Conservation (phyloP, 2,113 vertebrate genomes). For the Strix aluco region DNA sequence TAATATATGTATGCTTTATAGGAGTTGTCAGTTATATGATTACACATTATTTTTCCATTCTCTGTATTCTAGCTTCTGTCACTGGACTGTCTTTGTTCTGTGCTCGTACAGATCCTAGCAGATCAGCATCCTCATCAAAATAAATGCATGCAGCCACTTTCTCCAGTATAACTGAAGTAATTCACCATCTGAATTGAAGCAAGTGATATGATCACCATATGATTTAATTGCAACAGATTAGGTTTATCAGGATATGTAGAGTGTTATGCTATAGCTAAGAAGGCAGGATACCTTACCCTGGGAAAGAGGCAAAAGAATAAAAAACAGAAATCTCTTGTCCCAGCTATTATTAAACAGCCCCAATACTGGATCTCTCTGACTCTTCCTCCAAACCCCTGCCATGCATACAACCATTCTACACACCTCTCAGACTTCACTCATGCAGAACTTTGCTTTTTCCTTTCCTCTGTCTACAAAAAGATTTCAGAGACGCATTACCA, state of each 20-base stretch:
- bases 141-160: not conserved
- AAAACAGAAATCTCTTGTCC: not conserved
- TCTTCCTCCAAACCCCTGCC: not conserved
- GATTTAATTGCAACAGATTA: not conserved
- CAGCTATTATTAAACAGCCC: not conserved
- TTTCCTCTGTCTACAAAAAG: not conserved
- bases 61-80: not conserved
- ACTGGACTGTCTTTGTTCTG: not conserved
- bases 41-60: not conserved
- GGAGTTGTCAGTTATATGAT: not conserved
- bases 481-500: not conserved
- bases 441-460: rapidly evolving
- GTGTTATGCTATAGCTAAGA: not conserved
- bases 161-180: not conserved
- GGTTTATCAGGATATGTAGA: not conserved
- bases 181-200: not conserved
- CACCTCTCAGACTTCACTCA: not conserved
- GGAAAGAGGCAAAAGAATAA: not conserved
- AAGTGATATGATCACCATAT: not conserved
- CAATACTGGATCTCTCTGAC: not conserved
- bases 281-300: not conserved
- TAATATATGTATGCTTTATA: not conserved
- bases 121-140: not conserved
- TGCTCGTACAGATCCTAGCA: not conserved
- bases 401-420: not conserved